These are phyloP conservation scores for Lamproptera curius DNA, from an alignment of 2,888 invertebrate species.

Conservation along the genomic window DNA sequence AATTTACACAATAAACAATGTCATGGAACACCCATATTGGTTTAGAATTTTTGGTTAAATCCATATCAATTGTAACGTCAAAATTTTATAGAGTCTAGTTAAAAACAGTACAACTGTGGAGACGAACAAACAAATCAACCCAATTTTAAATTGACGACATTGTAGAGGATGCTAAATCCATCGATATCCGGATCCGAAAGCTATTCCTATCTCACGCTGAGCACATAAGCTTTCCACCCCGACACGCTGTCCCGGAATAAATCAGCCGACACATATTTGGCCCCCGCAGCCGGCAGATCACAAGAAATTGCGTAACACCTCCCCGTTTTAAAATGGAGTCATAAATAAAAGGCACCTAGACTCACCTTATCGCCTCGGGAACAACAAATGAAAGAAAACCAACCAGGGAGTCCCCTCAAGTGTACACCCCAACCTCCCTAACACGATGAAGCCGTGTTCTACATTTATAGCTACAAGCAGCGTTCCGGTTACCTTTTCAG, in stretches of 20 bases:
- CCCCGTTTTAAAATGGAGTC: conserved; percentile 73
- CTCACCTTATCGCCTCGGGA: conserved; percentile 60
- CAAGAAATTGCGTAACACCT: conserved; percentile 62
- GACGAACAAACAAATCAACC: no score
- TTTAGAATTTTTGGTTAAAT: no score
- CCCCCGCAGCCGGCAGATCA: conserved; percentile 30
- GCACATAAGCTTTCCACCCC: background rate
- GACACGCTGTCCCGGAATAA: conserved; percentile 23
- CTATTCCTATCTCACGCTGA: background rate
- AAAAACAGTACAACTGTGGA: no score
- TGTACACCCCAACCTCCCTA: conserved; percentile 24
- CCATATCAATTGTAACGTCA: no score
- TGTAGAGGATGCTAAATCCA: no score
- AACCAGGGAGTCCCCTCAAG: conserved; percentile 31
- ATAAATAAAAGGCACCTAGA: conserved; percentile 66
- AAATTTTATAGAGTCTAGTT: no score
- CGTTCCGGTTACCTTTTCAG: conserved; percentile 34
- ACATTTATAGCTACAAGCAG: conserved; percentile 76
- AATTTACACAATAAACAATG: no score
- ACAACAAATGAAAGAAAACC: conserved; percentile 69
- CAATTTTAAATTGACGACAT: no score
- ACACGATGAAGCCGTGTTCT: conserved; percentile 63
- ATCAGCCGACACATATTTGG: conserved; percentile 32
- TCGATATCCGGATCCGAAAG: background rate
- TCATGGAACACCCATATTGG: no score